Conservation (phyloP, 1,140 invertebrate genomes). For the Hesperophylax magnus region DNA sequence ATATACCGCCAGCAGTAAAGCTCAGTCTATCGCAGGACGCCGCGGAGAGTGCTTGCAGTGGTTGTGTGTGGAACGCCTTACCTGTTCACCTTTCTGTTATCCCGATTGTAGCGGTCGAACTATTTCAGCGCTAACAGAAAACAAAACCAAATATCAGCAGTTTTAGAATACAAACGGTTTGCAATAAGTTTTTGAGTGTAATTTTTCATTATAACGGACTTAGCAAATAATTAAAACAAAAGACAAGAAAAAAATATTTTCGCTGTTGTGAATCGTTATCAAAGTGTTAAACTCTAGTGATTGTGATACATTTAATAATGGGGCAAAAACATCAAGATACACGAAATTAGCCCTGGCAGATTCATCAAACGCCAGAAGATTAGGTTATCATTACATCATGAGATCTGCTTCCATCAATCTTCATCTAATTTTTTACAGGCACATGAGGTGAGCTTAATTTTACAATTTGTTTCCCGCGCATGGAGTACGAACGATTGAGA, state of each 20-base stretch:
- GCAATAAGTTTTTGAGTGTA: too few species aligned
- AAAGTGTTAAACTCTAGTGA: constrained; percentile 8
- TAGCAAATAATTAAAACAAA: too few species aligned
- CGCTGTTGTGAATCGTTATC: constrained; percentile 27
- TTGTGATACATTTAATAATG: constrained; percentile 8
- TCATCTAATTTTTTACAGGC: constrained; percentile 1
- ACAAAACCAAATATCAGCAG: too few species aligned
- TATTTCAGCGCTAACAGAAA: not conserved
- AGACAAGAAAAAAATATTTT: not conserved
- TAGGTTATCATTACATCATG: constrained; percentile 37
- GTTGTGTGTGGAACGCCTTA: not conserved
- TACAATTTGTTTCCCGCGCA: constrained; percentile 23
- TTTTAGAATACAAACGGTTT: too few species aligned
- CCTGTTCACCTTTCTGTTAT: constrained; percentile 14
- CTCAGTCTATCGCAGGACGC: constrained; percentile 52
- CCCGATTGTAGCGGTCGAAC: constrained; percentile 21
- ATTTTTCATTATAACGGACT: too few species aligned
- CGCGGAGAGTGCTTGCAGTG: constrained; percentile 23
- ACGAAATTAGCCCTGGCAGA: constrained; percentile 16
- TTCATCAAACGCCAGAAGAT: not conserved
- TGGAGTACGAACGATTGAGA: not conserved
- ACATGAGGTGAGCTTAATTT: constrained; percentile 20
- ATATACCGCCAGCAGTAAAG: constrained; percentile 20
- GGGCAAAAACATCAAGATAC: not conserved
- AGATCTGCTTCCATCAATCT: constrained; percentile 44